Evolutionary conservation across 1,140 invertebrate species (phyloP).

Genomic region (Neodiprion pinetum): DNA sequence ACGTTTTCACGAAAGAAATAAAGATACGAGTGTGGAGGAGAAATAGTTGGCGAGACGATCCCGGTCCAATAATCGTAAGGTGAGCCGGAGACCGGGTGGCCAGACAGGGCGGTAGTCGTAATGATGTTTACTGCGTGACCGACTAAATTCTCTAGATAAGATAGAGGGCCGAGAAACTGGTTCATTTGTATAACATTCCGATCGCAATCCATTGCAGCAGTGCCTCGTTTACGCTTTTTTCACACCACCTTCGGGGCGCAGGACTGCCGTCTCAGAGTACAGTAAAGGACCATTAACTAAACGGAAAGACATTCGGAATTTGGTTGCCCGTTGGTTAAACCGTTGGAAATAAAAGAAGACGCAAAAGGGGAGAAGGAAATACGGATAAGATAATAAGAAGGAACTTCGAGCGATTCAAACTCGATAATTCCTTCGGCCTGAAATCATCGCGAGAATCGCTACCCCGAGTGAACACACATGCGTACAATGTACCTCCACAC

Average conservation of each 20-base stretch:
- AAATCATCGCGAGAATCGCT: too few relatives aligned
- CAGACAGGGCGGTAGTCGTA: not conserved
- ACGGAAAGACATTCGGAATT: not conserved
- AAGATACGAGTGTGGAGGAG: not conserved
- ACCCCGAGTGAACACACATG: too few relatives aligned
- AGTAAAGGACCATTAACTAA: not conserved
- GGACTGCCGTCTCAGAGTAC: too few relatives aligned
- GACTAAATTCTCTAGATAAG: slow-evolving; percentile 2
- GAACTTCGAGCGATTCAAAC: too few relatives aligned
- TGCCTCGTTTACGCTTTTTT: not conserved
- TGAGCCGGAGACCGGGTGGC: not conserved
- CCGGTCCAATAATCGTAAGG: not conserved
- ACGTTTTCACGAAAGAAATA: not conserved
- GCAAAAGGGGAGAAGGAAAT: too few relatives aligned
- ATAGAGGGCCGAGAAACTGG: not conserved
- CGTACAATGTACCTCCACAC: too few relatives aligned
- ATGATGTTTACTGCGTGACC: slow-evolving; percentile 2
- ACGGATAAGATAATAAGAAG: too few relatives aligned
- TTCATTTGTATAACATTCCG: slow-evolving; percentile 7
- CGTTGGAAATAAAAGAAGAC: too few relatives aligned
- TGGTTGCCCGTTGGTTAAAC: too few relatives aligned
- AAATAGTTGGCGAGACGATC: not conserved
- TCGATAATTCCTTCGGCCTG: too few relatives aligned
- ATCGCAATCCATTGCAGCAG: not conserved
- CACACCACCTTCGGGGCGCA: not conserved